Conservation (phyloP, 2,888 invertebrate species). For the Dilophus febrilis region DNA sequence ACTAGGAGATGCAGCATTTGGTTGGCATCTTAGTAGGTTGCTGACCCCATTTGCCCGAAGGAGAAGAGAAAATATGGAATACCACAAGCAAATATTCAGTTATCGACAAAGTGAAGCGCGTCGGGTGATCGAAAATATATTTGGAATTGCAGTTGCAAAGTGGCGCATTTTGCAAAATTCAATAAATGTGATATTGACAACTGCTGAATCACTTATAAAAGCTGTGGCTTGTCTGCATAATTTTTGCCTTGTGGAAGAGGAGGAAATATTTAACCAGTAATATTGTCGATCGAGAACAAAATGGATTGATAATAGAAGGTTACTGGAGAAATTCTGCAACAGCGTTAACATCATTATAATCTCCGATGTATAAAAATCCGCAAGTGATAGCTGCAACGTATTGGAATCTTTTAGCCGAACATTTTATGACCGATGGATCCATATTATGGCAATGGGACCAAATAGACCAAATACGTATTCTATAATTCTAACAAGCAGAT, state of each 20-base stretch:
- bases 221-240: not conserved
- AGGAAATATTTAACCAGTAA: too few relatives aligned
- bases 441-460: too few relatives aligned
- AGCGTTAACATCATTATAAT: too few relatives aligned
- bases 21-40: not conserved
- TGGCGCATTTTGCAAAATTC: not conserved
- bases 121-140: not conserved
- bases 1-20: conserved; percentile 1
- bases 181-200: not conserved
- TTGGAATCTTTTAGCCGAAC: too few relatives aligned
- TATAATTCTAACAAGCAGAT: too few relatives aligned
- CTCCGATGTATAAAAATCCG: too few relatives aligned
- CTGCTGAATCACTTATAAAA: not conserved
- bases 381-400: too few relatives aligned
- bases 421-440: too few relatives aligned
- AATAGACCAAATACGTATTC: too few relatives aligned
- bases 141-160: not conserved
- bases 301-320: too few relatives aligned
- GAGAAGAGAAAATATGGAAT: not conserved
- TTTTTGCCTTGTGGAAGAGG: not conserved
- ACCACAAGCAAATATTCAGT: not conserved
- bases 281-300: too few relatives aligned
- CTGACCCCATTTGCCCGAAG: not conserved
- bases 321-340: too few relatives aligned
- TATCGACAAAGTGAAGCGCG: not conserved